phyloP scores from a whole-genome alignment of 2,797 vertebrate species.

The Microctenopoma lineatum region DNA sequence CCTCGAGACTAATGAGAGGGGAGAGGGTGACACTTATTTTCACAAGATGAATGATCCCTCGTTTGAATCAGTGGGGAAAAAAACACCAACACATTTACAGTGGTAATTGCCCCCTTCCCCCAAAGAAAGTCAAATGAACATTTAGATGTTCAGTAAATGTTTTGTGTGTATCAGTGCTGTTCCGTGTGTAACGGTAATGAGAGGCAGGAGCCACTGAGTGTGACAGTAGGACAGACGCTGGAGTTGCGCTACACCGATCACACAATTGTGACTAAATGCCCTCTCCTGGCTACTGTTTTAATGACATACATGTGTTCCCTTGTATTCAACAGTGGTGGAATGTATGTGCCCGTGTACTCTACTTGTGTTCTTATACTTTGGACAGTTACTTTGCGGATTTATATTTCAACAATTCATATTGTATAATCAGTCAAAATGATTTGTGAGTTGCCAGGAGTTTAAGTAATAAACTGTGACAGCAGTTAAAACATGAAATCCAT shows the following conservation, averaged over 20 bases:
- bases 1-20: constrained; percentile 65
- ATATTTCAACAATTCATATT: background rate
- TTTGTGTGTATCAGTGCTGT: constrained; percentile 41
- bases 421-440: no score
- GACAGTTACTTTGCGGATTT: background rate
- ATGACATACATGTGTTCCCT: constrained; percentile 37
- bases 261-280: constrained; percentile 61
- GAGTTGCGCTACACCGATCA: constrained; percentile 66
- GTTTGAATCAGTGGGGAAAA: constrained; percentile 46
- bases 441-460: no score
- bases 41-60: constrained; percentile 70
- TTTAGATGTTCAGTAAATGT: constrained; percentile 71
- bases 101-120: constrained; percentile 62
- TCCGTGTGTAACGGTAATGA: constrained; percentile 56
- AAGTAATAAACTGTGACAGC: background rate
- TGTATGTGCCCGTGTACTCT: background rate
- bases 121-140: constrained; percentile 72
- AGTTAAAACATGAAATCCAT: background rate
- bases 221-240: constrained; percentile 70
- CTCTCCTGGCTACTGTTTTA: constrained; percentile 64
- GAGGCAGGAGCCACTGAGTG: constrained; percentile 60
- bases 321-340: background rate
- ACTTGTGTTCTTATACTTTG: background rate
- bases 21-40: constrained; percentile 65
- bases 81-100: constrained; percentile 40